phyloP scores from a whole-genome alignment of 2,888 invertebrate species.

The Miltochrista miniata region DNA sequence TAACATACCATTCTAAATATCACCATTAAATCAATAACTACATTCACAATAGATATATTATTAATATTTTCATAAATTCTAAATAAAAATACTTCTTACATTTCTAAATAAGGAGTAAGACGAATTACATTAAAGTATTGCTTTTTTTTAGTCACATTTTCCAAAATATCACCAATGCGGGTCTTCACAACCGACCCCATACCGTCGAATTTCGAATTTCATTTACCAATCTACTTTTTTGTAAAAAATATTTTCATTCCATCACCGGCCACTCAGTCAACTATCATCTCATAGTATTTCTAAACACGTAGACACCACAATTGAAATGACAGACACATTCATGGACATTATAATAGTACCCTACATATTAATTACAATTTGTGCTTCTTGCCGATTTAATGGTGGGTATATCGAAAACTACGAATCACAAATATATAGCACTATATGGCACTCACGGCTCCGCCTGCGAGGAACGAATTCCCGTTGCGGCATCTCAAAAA shows the following conservation, averaged over 20 bases:
- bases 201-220: conserved; percentile 45
- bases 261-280: conserved; percentile 75
- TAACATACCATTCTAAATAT: conserved; percentile 80
- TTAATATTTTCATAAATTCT: conserved; percentile 61
- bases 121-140: conserved; percentile 89
- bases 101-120: conserved; percentile 82
- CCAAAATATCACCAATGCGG: conserved; percentile 85
- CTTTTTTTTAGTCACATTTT: conserved; percentile 89
- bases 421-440: conserved; percentile 33
- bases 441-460: no score
- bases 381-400: conserved; percentile 70
- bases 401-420: conserved; percentile 34
- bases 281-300: conserved; percentile 73
- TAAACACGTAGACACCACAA: conserved; percentile 83
- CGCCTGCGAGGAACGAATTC: no score
- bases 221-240: conserved; percentile 47
- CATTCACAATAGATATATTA: conserved; percentile 77
- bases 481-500: no score
- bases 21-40: conserved; percentile 82
- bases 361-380: conserved; percentile 68
- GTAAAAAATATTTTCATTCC: conserved; percentile 78
- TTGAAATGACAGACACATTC: conserved; percentile 80
- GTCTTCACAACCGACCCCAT: conserved; percentile 45
- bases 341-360: conserved; percentile 76
- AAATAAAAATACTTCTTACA: conserved; percentile 76